Percentiles rank a stretch among this genome's conserved stretches.
Conservation (phyloP, 2,888 invertebrate genomes). For the Anarsia innoxiella region DNA sequence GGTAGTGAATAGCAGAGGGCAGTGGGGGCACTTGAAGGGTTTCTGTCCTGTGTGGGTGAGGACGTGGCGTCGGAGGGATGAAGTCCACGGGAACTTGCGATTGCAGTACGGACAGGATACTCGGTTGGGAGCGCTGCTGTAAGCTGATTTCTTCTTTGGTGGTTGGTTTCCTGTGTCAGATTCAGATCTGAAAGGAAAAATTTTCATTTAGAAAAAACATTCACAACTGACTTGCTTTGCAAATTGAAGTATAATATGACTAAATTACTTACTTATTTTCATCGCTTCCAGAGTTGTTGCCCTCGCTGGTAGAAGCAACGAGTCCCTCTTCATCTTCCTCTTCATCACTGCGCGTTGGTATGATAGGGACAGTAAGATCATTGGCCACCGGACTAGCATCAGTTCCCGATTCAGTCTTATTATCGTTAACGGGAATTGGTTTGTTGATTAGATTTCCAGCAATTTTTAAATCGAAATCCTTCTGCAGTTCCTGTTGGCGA, state of each 20-base stretch:
- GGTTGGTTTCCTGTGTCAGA: constrained; percentile 74
- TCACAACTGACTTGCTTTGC: too few species aligned
- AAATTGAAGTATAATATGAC: too few species aligned
- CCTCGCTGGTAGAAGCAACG: constrained; percentile 87
- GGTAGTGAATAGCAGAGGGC: constrained; percentile 94
- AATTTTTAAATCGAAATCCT: constrained; percentile 72
- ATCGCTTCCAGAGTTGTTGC: constrained; percentile 88
- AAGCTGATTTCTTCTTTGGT: constrained; percentile 93
- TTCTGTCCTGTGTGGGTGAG: constrained; percentile 97
- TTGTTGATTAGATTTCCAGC: constrained; percentile 76
- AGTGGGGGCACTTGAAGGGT: constrained; percentile 95
- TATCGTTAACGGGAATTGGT: constrained; percentile 40
- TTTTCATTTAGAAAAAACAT: neutral
- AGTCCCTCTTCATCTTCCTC: constrained; percentile 88
- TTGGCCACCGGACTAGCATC: constrained; percentile 44
- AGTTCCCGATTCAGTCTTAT: constrained; percentile 61
- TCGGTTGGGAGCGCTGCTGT: constrained; percentile 95
- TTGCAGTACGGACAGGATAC: constrained; percentile 95
- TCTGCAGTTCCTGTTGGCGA: constrained; percentile 59
- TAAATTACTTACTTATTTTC: constrained; percentile 81
- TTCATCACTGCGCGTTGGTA: constrained; percentile 65
- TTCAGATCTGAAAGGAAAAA: constrained; percentile 74
- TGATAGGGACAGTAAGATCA: constrained; percentile 84
- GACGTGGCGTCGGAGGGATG: constrained; percentile 94
- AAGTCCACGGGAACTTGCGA: constrained; percentile 97